phyloP scores from a whole-genome alignment of 2,113 vertebrate species.

The Garra rufa region DNA sequence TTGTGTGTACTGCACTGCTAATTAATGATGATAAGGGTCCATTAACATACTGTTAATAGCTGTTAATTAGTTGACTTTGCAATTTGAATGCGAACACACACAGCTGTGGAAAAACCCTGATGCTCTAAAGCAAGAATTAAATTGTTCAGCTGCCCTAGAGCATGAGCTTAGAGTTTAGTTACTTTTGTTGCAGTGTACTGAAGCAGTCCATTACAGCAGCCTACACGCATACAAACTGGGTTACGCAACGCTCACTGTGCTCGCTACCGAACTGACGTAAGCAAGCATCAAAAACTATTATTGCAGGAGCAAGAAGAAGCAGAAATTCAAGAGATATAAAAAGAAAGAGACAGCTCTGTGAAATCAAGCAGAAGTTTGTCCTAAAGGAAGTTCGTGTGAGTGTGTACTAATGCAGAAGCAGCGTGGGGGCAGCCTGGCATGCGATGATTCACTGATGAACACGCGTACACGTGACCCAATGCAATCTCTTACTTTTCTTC shows the following conservation, averaged over 20 bases:
- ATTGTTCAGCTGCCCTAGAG: not conserved
- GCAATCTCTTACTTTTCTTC: conserved; percentile 89
- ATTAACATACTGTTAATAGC: not conserved
- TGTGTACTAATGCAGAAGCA: conserved; percentile 20
- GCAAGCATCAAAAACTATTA: not conserved
- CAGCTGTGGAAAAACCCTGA: not conserved
- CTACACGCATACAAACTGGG: not conserved
- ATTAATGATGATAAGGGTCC: not conserved
- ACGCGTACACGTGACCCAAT: not conserved
- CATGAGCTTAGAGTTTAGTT: not conserved
- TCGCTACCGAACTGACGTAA: conserved; percentile 1
- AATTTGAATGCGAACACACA: not conserved
- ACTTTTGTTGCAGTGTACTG: conserved; percentile 10
- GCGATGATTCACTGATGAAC: not conserved
- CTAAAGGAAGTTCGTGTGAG: not conserved
- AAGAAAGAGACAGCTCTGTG: not conserved
- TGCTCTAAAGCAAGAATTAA: not conserved
- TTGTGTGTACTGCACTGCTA: not conserved
- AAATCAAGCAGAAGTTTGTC: conserved; percentile 19
- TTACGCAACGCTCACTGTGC: conserved; percentile 35
- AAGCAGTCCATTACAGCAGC: conserved; percentile 31
- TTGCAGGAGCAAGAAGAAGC: not conserved
- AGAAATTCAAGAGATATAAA: not conserved
- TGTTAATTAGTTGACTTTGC: not conserved
- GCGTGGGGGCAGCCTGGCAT: not conserved